These are phyloP conservation scores for Choloepus hoffmanni DNA, from an alignment of 2,113 vertebrate species.

Conservation along the genomic window DNA sequence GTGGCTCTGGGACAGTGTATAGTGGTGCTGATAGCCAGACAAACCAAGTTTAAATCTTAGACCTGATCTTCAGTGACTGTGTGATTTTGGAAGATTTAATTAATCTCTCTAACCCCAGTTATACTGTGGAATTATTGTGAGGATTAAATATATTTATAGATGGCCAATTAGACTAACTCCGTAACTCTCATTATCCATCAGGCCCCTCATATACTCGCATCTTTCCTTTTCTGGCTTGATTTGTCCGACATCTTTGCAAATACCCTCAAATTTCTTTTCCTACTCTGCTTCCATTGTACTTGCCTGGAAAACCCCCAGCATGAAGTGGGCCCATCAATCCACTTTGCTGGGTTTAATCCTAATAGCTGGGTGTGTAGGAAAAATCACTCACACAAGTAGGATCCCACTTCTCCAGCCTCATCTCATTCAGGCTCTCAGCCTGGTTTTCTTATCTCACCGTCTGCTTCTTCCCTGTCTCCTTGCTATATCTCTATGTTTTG, in stretches of 20 bases:
- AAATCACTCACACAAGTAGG: not conserved
- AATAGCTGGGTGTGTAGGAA: not conserved
- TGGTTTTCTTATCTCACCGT: too few species aligned
- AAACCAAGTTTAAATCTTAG: not conserved
- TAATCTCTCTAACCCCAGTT: not conserved
- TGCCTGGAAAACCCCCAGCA: not conserved
- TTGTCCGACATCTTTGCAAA: not conserved
- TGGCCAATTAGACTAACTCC: not conserved
- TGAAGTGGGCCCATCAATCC: too few species aligned
- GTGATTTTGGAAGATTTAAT: not conserved
- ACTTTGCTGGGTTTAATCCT: not conserved
- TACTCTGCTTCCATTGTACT: not conserved
- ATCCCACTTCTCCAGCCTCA: not conserved
- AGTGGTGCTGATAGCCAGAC: not conserved
- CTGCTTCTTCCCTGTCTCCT: too few species aligned
- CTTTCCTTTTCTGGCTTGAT: not conserved
- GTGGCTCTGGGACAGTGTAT: too few species aligned
- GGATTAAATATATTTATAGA: not conserved
- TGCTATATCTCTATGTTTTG: too few species aligned
- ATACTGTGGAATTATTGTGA: not conserved
- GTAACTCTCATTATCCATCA: not conserved
- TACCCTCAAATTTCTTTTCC: not conserved
- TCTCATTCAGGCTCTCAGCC: not conserved
- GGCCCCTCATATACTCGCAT: not conserved
- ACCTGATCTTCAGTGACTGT: not conserved